A percentile compares a stretch with the other conserved stretches of the same genome.
phyloP scores from a whole-genome alignment of 2,113 vertebrate species.

The Lonchura striata region DNA sequence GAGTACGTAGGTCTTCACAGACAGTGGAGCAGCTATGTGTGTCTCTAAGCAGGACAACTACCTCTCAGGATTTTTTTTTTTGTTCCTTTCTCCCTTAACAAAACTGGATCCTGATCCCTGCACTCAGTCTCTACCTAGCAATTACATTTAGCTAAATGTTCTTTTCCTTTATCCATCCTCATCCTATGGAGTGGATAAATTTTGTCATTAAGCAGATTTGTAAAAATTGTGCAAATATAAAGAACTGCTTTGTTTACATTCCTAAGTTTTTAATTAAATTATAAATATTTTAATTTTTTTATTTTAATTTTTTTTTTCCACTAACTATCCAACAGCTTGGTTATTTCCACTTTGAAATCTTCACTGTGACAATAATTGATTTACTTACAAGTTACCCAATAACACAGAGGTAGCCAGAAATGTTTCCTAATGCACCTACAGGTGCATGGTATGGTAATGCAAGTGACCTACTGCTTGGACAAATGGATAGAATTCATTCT shows the following conservation, averaged over 20 bases:
- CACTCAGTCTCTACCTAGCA: background rate
- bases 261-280: background rate
- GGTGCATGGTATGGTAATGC: background rate
- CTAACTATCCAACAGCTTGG: background rate
- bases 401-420: background rate
- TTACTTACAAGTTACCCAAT: background rate
- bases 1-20: background rate
- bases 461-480: background rate
- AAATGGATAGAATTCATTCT: background rate
- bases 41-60: background rate
- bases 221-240: background rate
- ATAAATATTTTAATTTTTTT: background rate
- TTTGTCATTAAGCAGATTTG: background rate
- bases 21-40: background rate
- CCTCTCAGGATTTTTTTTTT: fast-evolving
- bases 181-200: background rate
- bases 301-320: background rate
- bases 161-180: background rate
- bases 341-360: background rate
- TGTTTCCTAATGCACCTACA: background rate
- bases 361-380: background rate
- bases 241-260: background rate
- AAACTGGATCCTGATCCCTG: background rate
- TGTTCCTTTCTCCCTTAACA: background rate
- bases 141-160: background rate